Conservation (phyloP, 2,797 vertebrate species). For the Urophycis tenuis region DNA sequence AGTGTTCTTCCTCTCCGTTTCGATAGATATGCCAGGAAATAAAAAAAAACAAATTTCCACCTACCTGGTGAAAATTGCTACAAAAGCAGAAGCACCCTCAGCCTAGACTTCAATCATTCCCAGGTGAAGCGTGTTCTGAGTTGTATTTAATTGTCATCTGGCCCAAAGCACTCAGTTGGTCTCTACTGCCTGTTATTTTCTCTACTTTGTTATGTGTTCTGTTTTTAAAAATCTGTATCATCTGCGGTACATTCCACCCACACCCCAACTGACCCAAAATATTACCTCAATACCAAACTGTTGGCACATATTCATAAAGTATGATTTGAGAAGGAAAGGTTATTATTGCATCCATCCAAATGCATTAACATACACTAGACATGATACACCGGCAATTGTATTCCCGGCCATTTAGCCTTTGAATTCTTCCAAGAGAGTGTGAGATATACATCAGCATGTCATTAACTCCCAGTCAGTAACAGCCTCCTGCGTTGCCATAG, state of each 20-base stretch:
- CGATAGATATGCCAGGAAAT: background rate
- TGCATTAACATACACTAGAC: constrained; percentile 32
- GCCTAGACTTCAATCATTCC: background rate
- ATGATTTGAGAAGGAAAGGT: constrained; percentile 6
- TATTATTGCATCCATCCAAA: constrained; percentile 10
- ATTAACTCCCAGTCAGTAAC: constrained; percentile 56
- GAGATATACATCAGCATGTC: constrained; percentile 59
- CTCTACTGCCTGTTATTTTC: background rate
- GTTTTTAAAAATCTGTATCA: background rate
- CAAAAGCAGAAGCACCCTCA: background rate
- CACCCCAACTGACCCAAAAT: background rate
- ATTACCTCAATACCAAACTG: background rate
- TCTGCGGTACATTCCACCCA: too few relatives aligned
- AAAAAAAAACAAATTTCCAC: too few relatives aligned
- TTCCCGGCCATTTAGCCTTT: constrained; percentile 54
- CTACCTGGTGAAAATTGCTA: background rate
- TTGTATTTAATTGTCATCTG: background rate
- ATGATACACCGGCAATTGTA: constrained; percentile 37
- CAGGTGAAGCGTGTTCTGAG: background rate
- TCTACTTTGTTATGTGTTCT: background rate
- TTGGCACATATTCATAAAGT: background rate
- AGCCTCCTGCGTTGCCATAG: constrained; percentile 46
- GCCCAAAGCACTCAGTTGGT: background rate
- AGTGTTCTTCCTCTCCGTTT: background rate
- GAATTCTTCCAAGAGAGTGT: constrained; percentile 27